These are phyloP conservation scores for Ammospiza caudacuta DNA, from an alignment of 2,113 vertebrate species.

Conservation along the genomic window DNA sequence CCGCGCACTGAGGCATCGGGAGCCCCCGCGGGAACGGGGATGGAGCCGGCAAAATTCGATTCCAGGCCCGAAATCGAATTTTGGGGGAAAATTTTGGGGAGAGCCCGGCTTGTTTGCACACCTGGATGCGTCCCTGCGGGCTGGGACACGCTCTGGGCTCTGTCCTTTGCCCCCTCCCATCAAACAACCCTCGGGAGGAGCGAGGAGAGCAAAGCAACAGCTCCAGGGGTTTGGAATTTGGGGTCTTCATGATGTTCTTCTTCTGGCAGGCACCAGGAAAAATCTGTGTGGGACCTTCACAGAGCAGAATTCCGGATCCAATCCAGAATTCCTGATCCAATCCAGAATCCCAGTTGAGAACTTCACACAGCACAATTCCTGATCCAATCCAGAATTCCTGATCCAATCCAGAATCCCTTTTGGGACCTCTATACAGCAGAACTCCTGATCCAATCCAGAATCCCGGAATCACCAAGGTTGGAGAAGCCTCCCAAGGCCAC, in stretches of 20 bases:
- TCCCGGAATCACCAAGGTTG: rapidly evolving
- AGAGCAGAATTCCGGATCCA: rapidly evolving
- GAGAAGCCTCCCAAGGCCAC: not conserved
- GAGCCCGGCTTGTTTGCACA: conserved; percentile 58
- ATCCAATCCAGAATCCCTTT: not conserved
- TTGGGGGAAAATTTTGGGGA: not conserved
- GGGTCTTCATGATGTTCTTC: rapidly evolving
- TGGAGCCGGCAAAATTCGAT: conserved; percentile 81
- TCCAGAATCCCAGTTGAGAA: no score
- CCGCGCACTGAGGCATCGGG: conserved; percentile 80
- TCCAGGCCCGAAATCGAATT: conserved; percentile 73
- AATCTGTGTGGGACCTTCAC: not conserved
- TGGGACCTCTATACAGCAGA: no score
- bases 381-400: no score
- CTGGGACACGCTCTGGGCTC: not conserved
- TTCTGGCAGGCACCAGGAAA: not conserved
- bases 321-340: not conserved
- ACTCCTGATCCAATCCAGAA: not conserved
- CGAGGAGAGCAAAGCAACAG: not conserved
- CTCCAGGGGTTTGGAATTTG: not conserved
- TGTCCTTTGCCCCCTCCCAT: not conserved
- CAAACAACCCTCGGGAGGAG: not conserved
- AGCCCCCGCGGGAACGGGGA: conserved; percentile 74
- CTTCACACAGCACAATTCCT: not conserved
- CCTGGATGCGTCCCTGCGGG: not conserved